Percentiles rank a stretch among this genome's conserved stretches.
Evolutionary conservation across 2,888 invertebrate species (phyloP).

Genomic region (Drosophila paranaensis): DNA sequence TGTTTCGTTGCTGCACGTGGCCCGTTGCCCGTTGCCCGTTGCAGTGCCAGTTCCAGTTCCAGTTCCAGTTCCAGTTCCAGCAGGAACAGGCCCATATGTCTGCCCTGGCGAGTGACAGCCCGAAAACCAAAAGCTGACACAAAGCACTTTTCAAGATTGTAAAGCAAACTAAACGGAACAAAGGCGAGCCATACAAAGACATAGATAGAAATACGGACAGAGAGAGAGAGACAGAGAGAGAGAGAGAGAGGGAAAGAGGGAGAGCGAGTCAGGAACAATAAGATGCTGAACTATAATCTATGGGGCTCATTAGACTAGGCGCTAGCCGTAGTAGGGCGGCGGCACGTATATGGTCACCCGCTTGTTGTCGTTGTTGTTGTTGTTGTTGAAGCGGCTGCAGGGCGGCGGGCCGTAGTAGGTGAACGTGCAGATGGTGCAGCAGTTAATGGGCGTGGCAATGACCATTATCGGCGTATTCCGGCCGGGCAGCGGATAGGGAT

Average conservation of each 20-base stretch:
- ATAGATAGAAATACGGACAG: too few relatives aligned
- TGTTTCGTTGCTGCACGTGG: neutral
- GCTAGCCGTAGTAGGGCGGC: constrained; percentile 58
- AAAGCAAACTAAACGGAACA: constrained; percentile 13
- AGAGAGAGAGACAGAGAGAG: neutral
- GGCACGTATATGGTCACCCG: constrained; percentile 67
- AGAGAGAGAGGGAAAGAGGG: neutral
- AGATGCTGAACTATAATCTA: constrained; percentile 17
- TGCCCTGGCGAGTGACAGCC: constrained; percentile 50
- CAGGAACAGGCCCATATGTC: constrained; percentile 22
- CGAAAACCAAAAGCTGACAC: constrained; percentile 34
- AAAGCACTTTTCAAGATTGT: constrained; percentile 40
- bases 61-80: neutral
- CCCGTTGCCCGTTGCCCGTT: neutral
- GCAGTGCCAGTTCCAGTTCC: neutral
- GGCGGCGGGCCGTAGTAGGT: constrained; percentile 79
- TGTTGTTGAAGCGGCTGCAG: constrained; percentile 56
- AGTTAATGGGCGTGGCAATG: constrained; percentile 66
- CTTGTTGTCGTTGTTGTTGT: constrained; percentile 15
- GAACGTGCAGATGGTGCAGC: constrained; percentile 72
- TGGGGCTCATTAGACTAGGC: constrained; percentile 22
- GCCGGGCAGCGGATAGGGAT: constrained; percentile 38
- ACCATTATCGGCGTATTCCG: constrained; percentile 55
- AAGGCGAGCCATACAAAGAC: neutral
- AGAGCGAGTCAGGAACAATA: neutral